Conservation (phyloP, 2,113 vertebrate species). For the Mesembrinibis cayennensis region DNA sequence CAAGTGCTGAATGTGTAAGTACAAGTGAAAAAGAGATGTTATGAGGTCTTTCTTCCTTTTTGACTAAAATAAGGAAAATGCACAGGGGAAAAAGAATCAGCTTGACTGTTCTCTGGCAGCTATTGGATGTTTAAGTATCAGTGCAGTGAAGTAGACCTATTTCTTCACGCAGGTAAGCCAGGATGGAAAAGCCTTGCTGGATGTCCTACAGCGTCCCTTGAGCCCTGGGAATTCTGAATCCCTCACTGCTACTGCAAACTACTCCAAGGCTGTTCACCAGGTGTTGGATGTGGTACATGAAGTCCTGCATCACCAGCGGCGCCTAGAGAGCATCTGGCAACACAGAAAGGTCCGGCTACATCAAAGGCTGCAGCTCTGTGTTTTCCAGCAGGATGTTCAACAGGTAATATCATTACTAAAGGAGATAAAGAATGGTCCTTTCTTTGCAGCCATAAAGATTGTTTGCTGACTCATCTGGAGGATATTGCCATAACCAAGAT, state of each 20-base stretch:
- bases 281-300: slow-evolving; percentile 97
- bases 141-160: not conserved
- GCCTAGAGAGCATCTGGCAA: slow-evolving; percentile 96
- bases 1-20: not conserved
- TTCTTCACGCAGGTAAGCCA: slow-evolving; percentile 88
- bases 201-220: slow-evolving; percentile 93
- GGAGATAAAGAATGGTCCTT: not conserved
- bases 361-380: slow-evolving; percentile 96
- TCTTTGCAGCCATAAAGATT: not conserved
- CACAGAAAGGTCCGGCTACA: slow-evolving; percentile 96
- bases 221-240: slow-evolving; percentile 95
- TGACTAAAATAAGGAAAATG: not conserved
- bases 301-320: slow-evolving; percentile 93
- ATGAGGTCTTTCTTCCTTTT: not conserved
- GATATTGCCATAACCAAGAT: not conserved
- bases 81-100: not conserved
- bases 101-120: not conserved
- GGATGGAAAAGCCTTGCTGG: slow-evolving; percentile 94
- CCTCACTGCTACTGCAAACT: slow-evolving; percentile 96
- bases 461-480: not conserved
- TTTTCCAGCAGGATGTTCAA: slow-evolving; percentile 98
- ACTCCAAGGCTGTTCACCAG: slow-evolving; percentile 97
- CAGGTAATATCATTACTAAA: slow-evolving; percentile 78
- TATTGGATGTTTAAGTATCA: not conserved
- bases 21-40: not conserved